Evolutionary conservation across 2,797 vertebrate genomes (phyloP).

Genomic region (Acomys russatus): DNA sequence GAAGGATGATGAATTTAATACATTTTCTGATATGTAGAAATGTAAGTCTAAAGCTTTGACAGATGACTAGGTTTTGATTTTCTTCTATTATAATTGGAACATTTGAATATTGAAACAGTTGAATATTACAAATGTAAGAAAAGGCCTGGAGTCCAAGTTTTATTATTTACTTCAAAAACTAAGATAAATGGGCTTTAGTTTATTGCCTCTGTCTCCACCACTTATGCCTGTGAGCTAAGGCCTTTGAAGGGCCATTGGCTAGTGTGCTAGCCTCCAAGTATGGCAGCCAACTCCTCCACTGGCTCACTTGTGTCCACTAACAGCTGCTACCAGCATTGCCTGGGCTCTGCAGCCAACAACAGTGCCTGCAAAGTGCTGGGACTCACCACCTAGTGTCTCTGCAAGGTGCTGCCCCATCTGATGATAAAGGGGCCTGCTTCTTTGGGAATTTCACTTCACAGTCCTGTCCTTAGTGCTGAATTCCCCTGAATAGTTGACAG

Average conservation of each 20-base stretch:
- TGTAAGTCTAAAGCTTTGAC: conserved; percentile 7
- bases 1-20: neutral
- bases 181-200: neutral
- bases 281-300: too few species aligned
- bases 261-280: neutral
- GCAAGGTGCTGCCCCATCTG: neutral
- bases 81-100: neutral
- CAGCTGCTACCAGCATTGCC: neutral
- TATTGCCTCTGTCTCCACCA: neutral
- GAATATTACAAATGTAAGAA: neutral
- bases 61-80: conserved; percentile 7
- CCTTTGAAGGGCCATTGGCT: neutral
- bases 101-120: neutral
- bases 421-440: neutral
- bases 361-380: too few species aligned
- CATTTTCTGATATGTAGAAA: neutral
- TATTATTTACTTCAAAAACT: conserved; percentile 15
- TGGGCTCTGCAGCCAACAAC: neutral
- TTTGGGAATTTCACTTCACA: neutral
- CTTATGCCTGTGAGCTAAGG: too few species aligned
- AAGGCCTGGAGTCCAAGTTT: neutral
- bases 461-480: too few species aligned
- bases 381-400: neutral
- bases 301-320: neutral
- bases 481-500: neutral